Base-by-base conservation (phyloP, 2,113 vertebrate genomes). In the Halcyon senegalensis region DNA sequence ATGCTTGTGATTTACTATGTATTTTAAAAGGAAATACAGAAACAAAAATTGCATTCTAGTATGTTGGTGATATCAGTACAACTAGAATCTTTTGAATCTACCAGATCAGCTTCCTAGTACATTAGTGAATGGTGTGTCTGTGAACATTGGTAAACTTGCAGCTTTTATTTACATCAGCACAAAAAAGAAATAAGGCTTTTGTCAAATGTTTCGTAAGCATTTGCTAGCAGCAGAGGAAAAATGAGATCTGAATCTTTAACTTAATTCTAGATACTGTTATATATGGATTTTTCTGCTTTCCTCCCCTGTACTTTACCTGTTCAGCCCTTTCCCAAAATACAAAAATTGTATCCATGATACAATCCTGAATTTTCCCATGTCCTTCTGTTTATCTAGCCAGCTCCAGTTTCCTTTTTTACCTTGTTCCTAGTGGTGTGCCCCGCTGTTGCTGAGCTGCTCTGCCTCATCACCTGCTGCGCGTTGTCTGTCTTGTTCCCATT, bases 401-500 rank as follows among this genome's bases (percentile, higher is more conserved):
- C 13, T 53, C 8, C 69, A 30, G 2, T 70, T 83, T 62, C 21
- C 5, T 17, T 73, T 44, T 68, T 78, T 13, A 31, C 20, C 3
- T 10, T 58, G 13, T 39, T 74, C 12, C 9, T 63, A 4, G 5
- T 58, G 24, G 12, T 51, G 56, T 31, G 16, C 18, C 27, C 19
- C 44, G 13, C 60, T 55, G 33, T 64, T 86, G 70, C 58, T 72
- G 43, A 81, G 58, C 53, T 76, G 46, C 35, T 56, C n/a, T 48
- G 11, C 63, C 56, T 20, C 39, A 37, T 37, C 13, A 60, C 23
- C 31, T 37, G 31, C 46, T 73, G 43, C 19, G 72, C 27, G 21
- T 48, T 24, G 68, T 66, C 7, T 48, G 2, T 24, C 39, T 66
- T 2, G 0, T 50, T 62, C 10, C 16, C 12, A 17, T 0, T 44